Conservation (phyloP, 2,113 vertebrate genomes). For the Boulengeromyrus knoepffleri region DNA sequence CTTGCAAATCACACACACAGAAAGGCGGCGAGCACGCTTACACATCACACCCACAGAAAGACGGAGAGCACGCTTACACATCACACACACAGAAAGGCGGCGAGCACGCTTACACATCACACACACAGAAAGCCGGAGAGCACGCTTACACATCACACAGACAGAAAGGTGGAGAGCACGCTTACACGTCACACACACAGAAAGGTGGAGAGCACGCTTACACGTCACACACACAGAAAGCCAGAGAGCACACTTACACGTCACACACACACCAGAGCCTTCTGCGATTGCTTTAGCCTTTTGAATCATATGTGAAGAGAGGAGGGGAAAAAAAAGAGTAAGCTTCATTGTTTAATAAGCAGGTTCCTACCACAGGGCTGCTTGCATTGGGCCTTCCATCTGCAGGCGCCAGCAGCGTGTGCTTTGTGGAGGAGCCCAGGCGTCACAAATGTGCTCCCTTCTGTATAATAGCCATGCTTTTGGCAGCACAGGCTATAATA, state of each 20-base stretch:
- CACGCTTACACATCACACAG: neutral
- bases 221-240: no score
- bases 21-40: neutral
- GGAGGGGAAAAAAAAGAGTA: neutral
- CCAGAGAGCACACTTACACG: no score
- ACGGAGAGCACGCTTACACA: no score
- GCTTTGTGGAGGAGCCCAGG: neutral
- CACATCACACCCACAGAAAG: no score
- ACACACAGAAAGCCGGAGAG: no score
- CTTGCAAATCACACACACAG: neutral
- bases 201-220: neutral
- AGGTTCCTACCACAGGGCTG: neutral
- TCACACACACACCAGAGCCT: neutral
- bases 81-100: neutral
- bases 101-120: neutral
- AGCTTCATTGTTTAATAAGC: neutral
- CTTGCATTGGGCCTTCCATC: neutral
- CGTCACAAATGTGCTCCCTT: neutral
- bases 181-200: neutral
- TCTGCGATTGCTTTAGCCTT: neutral
- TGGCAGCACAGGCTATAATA: neutral
- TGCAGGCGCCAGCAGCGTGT: neutral
- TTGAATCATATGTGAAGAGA: neutral
- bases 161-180: neutral
- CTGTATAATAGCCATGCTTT: neutral